Base-by-base conservation (phyloP, 2,797 vertebrate genomes). In the Mallotus villosus region DNA sequence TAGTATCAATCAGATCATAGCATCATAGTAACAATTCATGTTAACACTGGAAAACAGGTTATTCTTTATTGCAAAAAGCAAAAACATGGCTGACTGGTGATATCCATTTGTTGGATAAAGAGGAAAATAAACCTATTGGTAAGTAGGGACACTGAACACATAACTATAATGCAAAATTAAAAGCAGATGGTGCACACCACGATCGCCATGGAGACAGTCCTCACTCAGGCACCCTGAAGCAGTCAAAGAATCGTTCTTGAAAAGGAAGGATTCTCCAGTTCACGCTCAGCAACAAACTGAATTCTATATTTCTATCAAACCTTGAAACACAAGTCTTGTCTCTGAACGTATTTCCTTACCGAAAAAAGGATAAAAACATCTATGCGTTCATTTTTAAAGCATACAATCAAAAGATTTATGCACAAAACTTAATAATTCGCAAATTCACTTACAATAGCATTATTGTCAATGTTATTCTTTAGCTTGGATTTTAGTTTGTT, bases 91-190 rank as follows among this genome's bases (percentile, higher is more conserved):
- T 82, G 73, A 73, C 68, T 82, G 58, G 74, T 79, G 70, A 55
- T 17, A 55, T 55, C 51, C 17, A 55, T 55, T 55, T n/a, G 17
- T 55, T 55, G 19, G 76, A 84, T 82, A 83, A 81, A 65, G 77
- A 77, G 71, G 77, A 63, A 65, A 77, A 58, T 71, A 24, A 46
- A 46, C 68, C 21, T 24, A 57, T 14, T 46, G 17, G 19, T 24
- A 67, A 59, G 68, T 66, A 71, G 63, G 75, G 71, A 82, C 71
- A 87, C 67, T 74, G 81, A 85, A 89, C 85, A 81, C 83, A 74
- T 85, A 76, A 73, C 81, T 88, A 88, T 76, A 87, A 88, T 80
- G 82, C 74, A 81, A 84, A 86, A 82, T 79, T 87, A 68, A 74
- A 85, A 87, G 51, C 77, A 82, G 85, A 84, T 58, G 51, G 75